Evolutionary conservation across 2,888 invertebrate genomes (phyloP).

Genomic region (Noctua janthina): DNA sequence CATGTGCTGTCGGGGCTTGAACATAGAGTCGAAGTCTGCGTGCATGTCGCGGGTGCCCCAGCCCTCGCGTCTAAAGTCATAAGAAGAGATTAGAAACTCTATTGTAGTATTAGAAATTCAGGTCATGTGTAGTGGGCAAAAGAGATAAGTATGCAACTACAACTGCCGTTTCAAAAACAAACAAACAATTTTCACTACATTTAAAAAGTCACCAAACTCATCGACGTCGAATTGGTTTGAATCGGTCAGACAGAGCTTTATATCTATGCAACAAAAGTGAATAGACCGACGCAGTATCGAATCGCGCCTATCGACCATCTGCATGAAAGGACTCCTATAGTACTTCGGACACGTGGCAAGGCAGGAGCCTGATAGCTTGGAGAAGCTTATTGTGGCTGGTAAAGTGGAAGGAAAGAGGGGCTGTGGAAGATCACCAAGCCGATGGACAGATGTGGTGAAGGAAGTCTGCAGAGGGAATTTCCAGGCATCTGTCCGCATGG

Average conservation of each 20-base stretch:
- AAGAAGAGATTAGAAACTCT: conserved; percentile 6
- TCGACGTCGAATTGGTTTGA: background rate
- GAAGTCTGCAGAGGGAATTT: too few relatives aligned
- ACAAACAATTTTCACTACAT: background rate
- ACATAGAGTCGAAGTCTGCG: conserved; percentile 94
- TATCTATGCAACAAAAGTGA: background rate
- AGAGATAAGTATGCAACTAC: background rate
- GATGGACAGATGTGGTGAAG: too few relatives aligned
- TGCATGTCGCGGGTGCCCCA: conserved; percentile 93
- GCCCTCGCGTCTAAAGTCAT: conserved; percentile 83
- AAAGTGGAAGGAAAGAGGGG: too few relatives aligned
- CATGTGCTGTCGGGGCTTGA: conserved; percentile 90
- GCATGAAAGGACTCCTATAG: too few relatives aligned
- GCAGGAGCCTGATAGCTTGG: too few relatives aligned
- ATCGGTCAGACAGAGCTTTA: background rate
- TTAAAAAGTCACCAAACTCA: background rate
- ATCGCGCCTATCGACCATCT: too few relatives aligned
- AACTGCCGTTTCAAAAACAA: background rate
- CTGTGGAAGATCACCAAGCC: too few relatives aligned
- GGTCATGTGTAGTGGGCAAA: background rate
- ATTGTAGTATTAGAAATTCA: background rate
- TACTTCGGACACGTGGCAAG: too few relatives aligned
- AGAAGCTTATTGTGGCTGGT: too few relatives aligned
- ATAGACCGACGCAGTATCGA: background rate
- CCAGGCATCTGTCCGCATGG: too few relatives aligned